Conservation (phyloP, 2,888 invertebrate genomes). For the Chaetogeoica ovagalla region DNA sequence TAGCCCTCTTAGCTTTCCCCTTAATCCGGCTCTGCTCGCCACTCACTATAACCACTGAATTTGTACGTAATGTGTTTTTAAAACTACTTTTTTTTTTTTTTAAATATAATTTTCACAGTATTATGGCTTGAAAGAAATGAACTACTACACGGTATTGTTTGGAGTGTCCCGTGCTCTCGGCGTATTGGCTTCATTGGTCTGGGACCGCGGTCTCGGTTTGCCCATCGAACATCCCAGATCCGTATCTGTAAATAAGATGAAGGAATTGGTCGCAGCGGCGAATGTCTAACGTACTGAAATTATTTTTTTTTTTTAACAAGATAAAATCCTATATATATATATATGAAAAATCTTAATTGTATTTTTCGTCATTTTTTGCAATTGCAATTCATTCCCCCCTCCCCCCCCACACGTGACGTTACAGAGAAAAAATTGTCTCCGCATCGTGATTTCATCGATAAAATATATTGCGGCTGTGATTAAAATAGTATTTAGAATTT, state of each 20-base stretch:
- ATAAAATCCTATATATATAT: too few relatives aligned
- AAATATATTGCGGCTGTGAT: too few relatives aligned
- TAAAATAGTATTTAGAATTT: too few relatives aligned
- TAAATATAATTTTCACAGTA: conserved; percentile 66
- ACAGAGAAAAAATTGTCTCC: too few relatives aligned
- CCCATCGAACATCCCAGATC: conserved; percentile 88
- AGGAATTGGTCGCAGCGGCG: conserved; percentile 58
- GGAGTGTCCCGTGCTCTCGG: conserved; percentile 88
- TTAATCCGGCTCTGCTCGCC: too few relatives aligned
- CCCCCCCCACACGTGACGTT: too few relatives aligned
- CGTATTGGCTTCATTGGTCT: conserved; percentile 78
- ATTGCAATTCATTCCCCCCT: too few relatives aligned
- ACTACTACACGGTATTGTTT: conserved; percentile 90
- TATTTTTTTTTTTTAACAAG: too few relatives aligned
- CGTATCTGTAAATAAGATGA: conserved; percentile 73
- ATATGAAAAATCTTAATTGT: too few relatives aligned
- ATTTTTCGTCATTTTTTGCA: too few relatives aligned
- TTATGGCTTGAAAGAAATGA: conserved; percentile 90
- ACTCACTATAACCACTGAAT: neutral
- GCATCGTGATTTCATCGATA: too few relatives aligned
- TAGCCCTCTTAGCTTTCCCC: too few relatives aligned
- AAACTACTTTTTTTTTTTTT: conserved; percentile 44
- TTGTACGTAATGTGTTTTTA: conserved; percentile 18
- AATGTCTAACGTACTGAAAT: conserved; percentile 52
- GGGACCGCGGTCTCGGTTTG: conserved; percentile 83